Conservation (phyloP, 2,797 vertebrate species). For the Petrocephalus schoutedeni region DNA sequence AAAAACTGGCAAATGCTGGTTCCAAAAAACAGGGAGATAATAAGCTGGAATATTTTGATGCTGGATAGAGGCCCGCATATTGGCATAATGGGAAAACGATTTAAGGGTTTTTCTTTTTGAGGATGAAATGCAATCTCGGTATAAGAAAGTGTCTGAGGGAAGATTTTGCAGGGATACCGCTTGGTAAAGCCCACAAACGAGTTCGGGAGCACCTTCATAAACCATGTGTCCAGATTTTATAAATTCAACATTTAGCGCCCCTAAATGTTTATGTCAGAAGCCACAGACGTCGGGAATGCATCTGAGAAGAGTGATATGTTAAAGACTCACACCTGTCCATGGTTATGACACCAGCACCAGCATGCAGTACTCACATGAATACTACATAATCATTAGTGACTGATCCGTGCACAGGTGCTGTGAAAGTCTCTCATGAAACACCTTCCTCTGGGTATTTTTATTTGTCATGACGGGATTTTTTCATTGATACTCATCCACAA, state of each 20-base stretch:
- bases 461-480: neutral
- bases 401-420: neutral
- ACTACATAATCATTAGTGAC: neutral
- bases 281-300: neutral
- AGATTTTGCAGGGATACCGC: neutral
- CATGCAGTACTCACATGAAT: neutral
- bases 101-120: neutral
- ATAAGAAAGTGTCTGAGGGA: neutral
- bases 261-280: neutral
- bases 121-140: neutral
- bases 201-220: neutral
- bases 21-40: neutral
- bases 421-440: neutral
- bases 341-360: neutral
- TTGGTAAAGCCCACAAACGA: neutral
- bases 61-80: neutral
- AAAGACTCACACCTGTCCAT: neutral
- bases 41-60: neutral
- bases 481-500: neutral
- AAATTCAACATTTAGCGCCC: neutral
- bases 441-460: neutral
- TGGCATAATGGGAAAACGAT: neutral
- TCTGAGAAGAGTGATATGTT: neutral
- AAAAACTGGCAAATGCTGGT: neutral
- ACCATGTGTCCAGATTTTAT: neutral